phyloP scores from a whole-genome alignment of 2,797 vertebrate genomes.

The Uromys caudimaculatus region DNA sequence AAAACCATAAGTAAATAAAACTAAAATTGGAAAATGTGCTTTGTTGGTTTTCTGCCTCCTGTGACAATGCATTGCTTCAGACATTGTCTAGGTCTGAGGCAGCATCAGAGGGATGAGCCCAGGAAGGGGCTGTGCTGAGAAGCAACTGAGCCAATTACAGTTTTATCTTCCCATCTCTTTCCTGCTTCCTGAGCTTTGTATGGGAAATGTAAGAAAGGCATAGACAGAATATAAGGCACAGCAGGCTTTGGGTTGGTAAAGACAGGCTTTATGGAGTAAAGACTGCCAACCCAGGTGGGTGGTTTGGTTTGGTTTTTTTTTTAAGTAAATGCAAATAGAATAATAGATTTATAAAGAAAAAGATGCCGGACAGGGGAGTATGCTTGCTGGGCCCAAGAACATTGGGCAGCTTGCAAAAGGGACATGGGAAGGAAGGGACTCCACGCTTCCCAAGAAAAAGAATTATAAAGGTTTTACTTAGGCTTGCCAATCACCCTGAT shows the following conservation, averaged over 20 bases:
- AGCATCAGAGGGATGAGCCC: not conserved
- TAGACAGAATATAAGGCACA: not conserved
- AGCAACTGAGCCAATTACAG: not conserved
- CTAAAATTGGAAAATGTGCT: not conserved
- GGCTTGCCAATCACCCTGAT: not conserved
- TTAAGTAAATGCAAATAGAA: not conserved
- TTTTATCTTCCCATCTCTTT: not conserved
- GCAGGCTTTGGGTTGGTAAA: not conserved
- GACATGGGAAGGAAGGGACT: not conserved
- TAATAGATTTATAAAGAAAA: not conserved
- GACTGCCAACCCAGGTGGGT: not conserved
- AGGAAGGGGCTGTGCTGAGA: not conserved
- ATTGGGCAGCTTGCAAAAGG: not conserved
- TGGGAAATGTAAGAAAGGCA: no score
- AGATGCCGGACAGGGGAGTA: not conserved
- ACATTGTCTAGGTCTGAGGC: not conserved
- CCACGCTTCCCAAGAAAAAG: not conserved
- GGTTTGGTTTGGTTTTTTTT: no score
- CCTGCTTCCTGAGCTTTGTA: not conserved
- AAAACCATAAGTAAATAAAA: not conserved
- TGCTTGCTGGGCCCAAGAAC: not conserved
- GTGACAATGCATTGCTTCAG: fast-evolving
- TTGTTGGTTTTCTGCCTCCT: not conserved
- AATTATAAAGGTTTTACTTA: not conserved
- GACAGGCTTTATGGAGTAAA: not conserved